These are phyloP conservation scores for Oreortyx pictus DNA, from an alignment of 2,797 vertebrate species.

Conservation along the genomic window DNA sequence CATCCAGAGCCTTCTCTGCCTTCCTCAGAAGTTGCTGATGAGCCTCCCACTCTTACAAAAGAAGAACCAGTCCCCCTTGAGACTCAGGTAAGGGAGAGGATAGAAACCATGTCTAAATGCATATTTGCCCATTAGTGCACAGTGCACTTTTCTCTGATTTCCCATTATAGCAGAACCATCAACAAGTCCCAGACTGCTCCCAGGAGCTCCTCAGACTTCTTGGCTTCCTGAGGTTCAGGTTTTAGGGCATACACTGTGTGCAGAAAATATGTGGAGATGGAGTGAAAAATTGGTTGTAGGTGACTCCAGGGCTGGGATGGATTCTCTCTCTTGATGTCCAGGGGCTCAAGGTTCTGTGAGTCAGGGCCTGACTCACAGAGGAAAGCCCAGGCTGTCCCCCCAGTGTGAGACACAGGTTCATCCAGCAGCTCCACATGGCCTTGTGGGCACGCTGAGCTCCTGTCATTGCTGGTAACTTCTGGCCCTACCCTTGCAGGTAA, in stretches of 20 bases:
- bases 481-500: conserved; percentile 50
- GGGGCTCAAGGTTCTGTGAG: not conserved
- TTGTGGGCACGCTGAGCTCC: fast-evolving
- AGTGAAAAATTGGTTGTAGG: fast-evolving
- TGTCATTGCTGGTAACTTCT: not conserved
- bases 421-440: fast-evolving
- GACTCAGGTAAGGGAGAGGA: conserved; percentile 77
- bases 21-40: conserved; percentile 92
- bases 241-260: not conserved
- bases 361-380: not conserved
- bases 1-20: conserved; percentile 84
- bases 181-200: not conserved
- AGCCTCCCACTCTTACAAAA: conserved; percentile 97
- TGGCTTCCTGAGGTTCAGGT: not conserved
- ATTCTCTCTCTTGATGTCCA: not conserved
- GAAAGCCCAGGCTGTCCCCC: fast-evolving
- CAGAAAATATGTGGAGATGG: not conserved
- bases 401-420: not conserved
- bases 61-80: conserved; percentile 90
- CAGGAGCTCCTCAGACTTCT: not conserved
- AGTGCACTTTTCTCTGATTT: not conserved
- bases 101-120: not conserved
- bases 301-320: not conserved
- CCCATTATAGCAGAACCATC: not conserved
- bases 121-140: fast-evolving